Percentiles rank a stretch among this genome's conserved stretches.
Conservation (phyloP, 2,797 vertebrate species). For the Microchirus variegatus region DNA sequence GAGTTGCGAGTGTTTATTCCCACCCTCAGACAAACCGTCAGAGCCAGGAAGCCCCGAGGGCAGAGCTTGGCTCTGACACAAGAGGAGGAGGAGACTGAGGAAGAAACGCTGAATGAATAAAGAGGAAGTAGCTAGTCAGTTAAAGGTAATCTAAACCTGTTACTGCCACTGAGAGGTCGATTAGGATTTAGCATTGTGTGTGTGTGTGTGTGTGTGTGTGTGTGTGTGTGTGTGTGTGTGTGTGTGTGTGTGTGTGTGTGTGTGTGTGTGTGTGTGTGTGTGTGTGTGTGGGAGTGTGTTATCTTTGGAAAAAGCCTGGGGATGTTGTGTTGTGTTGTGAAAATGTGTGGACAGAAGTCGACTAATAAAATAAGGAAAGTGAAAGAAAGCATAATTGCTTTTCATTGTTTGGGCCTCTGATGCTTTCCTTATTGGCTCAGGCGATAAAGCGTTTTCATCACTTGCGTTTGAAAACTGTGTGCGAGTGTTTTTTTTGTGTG, state of each 20-base stretch:
- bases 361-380: conserved; percentile 45
- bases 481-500: conserved; percentile 10
- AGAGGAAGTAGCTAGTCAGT: conserved; percentile 57
- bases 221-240: conserved; percentile 8
- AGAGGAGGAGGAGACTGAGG: conserved; percentile 49
- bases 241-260: conserved; percentile 14
- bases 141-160: conserved; percentile 63
- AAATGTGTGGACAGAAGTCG: conserved; percentile 34
- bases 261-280: conserved; percentile 14
- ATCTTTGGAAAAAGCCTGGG: conserved; percentile 26
- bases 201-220: conserved; percentile 8
- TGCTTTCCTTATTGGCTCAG: conserved; percentile 21
- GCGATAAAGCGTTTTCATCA: conserved; percentile 46
- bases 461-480: conserved; percentile 31
- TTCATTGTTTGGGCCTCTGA: conserved; percentile 37
- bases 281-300: conserved; percentile 13
- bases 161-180: conserved; percentile 35
- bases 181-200: conserved; percentile 39
- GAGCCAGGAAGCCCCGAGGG: conserved; percentile 28
- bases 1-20: conserved; percentile 24
- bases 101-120: conserved; percentile 51
- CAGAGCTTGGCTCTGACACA: conserved; percentile 34
- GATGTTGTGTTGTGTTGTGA: conserved; percentile 28
- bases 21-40: conserved; percentile 20
- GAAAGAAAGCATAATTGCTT: conserved; percentile 58